Conservation (phyloP, 2,888 invertebrate genomes). For the Luperina nickerlii region DNA sequence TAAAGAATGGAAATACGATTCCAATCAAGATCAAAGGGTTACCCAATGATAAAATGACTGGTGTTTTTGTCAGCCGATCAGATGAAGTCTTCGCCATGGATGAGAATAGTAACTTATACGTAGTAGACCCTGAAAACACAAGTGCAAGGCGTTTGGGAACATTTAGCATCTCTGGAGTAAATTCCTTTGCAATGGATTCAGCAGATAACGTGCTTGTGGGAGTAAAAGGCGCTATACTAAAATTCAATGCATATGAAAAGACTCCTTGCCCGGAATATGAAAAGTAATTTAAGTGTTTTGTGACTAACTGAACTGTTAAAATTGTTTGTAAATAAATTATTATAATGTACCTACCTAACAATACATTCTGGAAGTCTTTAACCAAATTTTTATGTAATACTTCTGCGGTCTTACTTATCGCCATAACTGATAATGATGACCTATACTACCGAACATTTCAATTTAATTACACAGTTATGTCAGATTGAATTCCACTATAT, state of each 20-base stretch:
- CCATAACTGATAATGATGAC: background rate
- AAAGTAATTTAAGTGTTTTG: slow-evolving; percentile 70
- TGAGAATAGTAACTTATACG: slow-evolving; percentile 82
- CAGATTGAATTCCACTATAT: background rate
- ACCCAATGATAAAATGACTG: slow-evolving; percentile 83
- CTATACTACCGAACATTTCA: background rate
- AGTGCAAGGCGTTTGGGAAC: slow-evolving; percentile 79
- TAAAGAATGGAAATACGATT: slow-evolving; percentile 77
- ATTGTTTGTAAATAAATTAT: slow-evolving; percentile 25
- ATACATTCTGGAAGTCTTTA: background rate
- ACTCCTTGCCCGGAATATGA: slow-evolving; percentile 77
- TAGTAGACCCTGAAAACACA: slow-evolving; percentile 79
- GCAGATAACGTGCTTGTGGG: slow-evolving; percentile 85
- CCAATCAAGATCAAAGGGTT: slow-evolving; percentile 84
- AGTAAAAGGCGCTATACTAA: slow-evolving; percentile 80
- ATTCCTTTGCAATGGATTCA: slow-evolving; percentile 85
- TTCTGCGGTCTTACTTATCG: background rate
- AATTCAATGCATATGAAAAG: slow-evolving; percentile 79
- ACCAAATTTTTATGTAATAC: background rate
- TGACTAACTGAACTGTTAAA: slow-evolving; percentile 14
- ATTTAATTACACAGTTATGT: background rate
- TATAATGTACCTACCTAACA: background rate
- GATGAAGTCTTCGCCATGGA: slow-evolving; percentile 86
- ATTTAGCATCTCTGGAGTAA: slow-evolving; percentile 81
- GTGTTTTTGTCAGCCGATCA: slow-evolving; percentile 82